These are phyloP conservation scores for Acanthis flammea DNA, from an alignment of 2,797 vertebrate genomes.

Conservation along the genomic window DNA sequence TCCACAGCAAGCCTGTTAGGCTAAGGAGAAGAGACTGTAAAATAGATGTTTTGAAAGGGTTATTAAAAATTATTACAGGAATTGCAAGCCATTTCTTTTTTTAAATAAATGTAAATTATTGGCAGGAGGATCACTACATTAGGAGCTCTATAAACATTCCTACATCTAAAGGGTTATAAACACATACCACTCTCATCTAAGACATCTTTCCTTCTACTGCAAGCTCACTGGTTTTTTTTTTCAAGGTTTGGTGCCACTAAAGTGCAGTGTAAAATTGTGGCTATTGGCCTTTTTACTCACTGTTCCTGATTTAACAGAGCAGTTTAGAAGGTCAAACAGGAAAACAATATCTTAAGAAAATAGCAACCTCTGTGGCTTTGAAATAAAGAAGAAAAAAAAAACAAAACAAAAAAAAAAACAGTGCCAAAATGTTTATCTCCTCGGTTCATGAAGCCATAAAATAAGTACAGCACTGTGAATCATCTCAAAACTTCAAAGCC, in stretches of 20 bases:
- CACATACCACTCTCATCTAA: neutral
- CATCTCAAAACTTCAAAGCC: conserved; percentile 68
- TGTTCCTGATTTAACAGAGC: conserved; percentile 37
- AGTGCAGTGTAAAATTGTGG: neutral
- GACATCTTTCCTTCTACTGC: neutral
- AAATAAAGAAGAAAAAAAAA: neutral
- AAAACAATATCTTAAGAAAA: conserved; percentile 62
- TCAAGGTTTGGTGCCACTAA: neutral
- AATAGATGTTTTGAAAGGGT: neutral
- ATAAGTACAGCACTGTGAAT: conserved; percentile 54
- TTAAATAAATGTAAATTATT: neutral
- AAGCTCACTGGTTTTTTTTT: neutral
- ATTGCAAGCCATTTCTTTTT: neutral
- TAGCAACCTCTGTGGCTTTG: conserved; percentile 17
- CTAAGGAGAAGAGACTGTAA: neutral
- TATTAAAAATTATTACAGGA: neutral
- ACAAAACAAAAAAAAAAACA: neutral
- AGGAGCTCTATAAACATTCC: neutral
- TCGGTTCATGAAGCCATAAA: conserved; percentile 49
- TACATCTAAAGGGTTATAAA: neutral
- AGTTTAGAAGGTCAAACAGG: conserved; percentile 34
- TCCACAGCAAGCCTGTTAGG: neutral
- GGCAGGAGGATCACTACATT: neutral
- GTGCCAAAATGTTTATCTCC: conserved; percentile 58
- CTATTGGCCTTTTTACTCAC: conserved; percentile 8